Conservation (phyloP, 2,888 invertebrate species). For the Epistrophe grossulariae region DNA sequence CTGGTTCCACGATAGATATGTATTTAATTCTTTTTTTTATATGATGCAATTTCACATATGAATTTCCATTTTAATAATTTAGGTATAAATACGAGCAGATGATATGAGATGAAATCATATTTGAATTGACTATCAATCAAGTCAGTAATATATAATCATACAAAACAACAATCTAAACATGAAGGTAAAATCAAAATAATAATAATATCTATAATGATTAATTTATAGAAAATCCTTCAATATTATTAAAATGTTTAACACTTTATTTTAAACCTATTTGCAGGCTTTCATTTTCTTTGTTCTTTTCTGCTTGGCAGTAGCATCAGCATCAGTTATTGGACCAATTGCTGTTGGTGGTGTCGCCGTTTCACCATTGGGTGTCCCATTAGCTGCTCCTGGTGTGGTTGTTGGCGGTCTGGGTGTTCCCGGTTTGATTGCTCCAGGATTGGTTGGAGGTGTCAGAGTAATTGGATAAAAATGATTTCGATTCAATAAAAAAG, state of each 20-base stretch:
- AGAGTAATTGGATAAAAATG: constrained; percentile 58
- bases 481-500: background rate
- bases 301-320: constrained; percentile 71
- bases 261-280: background rate
- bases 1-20: background rate
- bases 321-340: constrained; percentile 67
- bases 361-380: constrained; percentile 50
- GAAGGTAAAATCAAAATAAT: constrained; percentile 38
- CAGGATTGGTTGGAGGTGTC: constrained; percentile 53
- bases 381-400: constrained; percentile 58
- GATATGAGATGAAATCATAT: constrained; percentile 51
- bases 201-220: background rate
- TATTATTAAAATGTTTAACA: background rate
- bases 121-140: constrained; percentile 54
- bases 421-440: constrained; percentile 56
- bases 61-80: constrained; percentile 31
- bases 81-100: constrained; percentile 47
- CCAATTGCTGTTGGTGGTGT: constrained; percentile 64
- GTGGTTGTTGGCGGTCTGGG: constrained; percentile 64
- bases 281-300: constrained; percentile 72
- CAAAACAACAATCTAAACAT: constrained; percentile 36
- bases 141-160: constrained; percentile 47
- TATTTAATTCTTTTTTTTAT: background rate
- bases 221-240: background rate
- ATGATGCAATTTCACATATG: constrained; percentile 53